These are phyloP conservation scores for Dascyllus trimaculatus DNA, from an alignment of 2,113 vertebrate species.

Conservation along the genomic window DNA sequence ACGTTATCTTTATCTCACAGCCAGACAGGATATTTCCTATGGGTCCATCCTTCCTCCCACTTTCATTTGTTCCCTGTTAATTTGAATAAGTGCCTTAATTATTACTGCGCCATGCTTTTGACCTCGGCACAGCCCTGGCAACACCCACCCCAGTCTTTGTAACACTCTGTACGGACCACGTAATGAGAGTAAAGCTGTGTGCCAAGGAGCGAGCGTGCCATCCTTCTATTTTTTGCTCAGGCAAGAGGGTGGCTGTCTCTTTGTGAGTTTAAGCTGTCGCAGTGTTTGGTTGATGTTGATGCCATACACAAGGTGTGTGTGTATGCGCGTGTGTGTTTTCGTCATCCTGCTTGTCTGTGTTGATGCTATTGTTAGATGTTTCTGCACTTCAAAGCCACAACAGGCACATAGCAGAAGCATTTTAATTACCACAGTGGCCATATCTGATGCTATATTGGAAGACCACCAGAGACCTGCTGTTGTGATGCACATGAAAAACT, in stretches of 20 bases:
- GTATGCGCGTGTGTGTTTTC: neutral
- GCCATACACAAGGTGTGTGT: conserved; percentile 23
- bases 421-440: conserved; percentile 31
- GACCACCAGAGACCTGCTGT: conserved; percentile 34
- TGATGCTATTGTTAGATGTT: conserved; percentile 41
- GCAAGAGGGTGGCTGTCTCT: conserved; percentile 55
- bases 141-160: conserved; percentile 43
- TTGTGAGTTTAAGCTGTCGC: conserved; percentile 55
- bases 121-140: conserved; percentile 65
- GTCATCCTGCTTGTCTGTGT: conserved; percentile 4
- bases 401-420: conserved; percentile 20
- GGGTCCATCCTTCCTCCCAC: conserved; percentile 33
- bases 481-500: conserved; percentile 5
- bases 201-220: conserved; percentile 70
- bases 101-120: conserved; percentile 59
- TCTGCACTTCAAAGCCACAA: conserved; percentile 31
- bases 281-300: conserved; percentile 55
- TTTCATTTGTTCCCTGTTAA: conserved; percentile 60
- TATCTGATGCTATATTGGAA: conserved; percentile 36
- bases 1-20: conserved; percentile 65
- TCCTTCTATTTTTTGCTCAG: conserved; percentile 70
- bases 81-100: conserved; percentile 79
- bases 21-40: conserved; percentile 50
- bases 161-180: conserved; percentile 61
- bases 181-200: conserved; percentile 63